phyloP scores from a whole-genome alignment of 2,113 vertebrate genomes.

The Excalfactoria chinensis region DNA sequence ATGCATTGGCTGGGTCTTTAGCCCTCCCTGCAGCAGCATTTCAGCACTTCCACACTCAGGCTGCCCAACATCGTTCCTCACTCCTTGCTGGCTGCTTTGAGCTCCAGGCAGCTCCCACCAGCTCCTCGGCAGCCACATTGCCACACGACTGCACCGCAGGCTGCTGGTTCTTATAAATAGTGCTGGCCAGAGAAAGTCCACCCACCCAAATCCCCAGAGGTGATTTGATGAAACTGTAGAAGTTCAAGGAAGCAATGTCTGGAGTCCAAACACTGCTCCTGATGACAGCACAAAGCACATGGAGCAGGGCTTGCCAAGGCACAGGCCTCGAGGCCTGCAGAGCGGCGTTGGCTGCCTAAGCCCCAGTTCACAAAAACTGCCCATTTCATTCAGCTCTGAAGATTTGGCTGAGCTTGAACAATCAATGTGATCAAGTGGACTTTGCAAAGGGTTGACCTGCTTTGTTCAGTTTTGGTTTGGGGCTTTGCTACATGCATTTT shows the following conservation, averaged over 20 bases:
- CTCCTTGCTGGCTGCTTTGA: not conserved
- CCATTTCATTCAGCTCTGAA: not conserved
- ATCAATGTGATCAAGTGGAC: not conserved
- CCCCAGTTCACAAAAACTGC: not conserved
- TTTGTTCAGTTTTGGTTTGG: not conserved
- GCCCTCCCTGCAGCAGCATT: not conserved
- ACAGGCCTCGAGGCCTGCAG: not conserved
- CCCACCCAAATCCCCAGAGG: not conserved
- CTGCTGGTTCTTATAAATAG: not conserved
- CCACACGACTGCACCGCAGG: not conserved
- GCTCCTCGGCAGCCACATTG: not conserved
- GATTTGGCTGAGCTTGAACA: not conserved
- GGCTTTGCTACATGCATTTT: not conserved
- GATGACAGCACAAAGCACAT: accelerated
- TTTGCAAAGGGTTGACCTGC: not conserved
- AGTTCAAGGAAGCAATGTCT: not conserved
- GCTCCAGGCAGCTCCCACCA: not conserved
- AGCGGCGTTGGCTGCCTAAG: not conserved
- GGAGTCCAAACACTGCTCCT: not conserved
- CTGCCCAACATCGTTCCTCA: not conserved
- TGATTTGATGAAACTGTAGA: not conserved
- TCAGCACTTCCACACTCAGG: not conserved
- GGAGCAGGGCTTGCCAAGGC: not conserved
- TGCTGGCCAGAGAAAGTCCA: not conserved
- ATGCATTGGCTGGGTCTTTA: not conserved